These are phyloP conservation scores for Drosophila atroscutellata DNA, from an alignment of 2,888 invertebrate genomes.

Conservation along the genomic window DNA sequence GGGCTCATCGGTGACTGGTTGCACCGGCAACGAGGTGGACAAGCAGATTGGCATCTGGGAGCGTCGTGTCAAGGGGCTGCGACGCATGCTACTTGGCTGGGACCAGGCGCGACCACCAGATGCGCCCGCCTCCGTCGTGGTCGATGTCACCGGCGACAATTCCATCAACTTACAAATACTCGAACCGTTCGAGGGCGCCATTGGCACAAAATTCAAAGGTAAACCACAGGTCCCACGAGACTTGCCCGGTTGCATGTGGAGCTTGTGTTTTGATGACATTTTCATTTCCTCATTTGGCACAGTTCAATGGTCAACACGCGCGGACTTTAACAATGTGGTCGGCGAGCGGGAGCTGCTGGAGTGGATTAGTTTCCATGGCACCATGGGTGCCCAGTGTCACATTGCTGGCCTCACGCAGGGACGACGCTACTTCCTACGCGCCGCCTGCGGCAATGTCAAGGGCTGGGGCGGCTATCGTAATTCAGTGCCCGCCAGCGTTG, in stretches of 20 bases:
- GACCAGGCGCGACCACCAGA: slow-evolving; percentile 94
- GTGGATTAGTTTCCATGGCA: slow-evolving; percentile 85
- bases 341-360: slow-evolving; percentile 92
- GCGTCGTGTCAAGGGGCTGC: slow-evolving; percentile 86
- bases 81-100: slow-evolving; percentile 92
- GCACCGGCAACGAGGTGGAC: slow-evolving; percentile 91
- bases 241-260: slow-evolving; percentile 4
- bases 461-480: slow-evolving; percentile 93
- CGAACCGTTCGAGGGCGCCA: slow-evolving; percentile 91
- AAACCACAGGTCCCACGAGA: slow-evolving; percentile 47
- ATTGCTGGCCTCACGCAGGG: slow-evolving; percentile 93
- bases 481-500: slow-evolving; percentile 93
- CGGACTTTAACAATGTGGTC: slow-evolving; percentile 92
- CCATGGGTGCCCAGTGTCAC: slow-evolving; percentile 85
- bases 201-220: slow-evolving; percentile 97
- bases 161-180: slow-evolving; percentile 88
- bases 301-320: slow-evolving; percentile 97
- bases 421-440: slow-evolving; percentile 94
- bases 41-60: slow-evolving; percentile 96
- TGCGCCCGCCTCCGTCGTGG: slow-evolving; percentile 91
- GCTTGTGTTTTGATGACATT: slow-evolving; percentile 8
- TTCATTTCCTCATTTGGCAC: slow-evolving; percentile 51
- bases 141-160: slow-evolving; percentile 88
- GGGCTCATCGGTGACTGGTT: slow-evolving; percentile 87
- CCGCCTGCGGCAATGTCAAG: slow-evolving; percentile 96